These are phyloP conservation scores for Nicator chloris DNA, from an alignment of 2,113 vertebrate species.

Conservation along the genomic window DNA sequence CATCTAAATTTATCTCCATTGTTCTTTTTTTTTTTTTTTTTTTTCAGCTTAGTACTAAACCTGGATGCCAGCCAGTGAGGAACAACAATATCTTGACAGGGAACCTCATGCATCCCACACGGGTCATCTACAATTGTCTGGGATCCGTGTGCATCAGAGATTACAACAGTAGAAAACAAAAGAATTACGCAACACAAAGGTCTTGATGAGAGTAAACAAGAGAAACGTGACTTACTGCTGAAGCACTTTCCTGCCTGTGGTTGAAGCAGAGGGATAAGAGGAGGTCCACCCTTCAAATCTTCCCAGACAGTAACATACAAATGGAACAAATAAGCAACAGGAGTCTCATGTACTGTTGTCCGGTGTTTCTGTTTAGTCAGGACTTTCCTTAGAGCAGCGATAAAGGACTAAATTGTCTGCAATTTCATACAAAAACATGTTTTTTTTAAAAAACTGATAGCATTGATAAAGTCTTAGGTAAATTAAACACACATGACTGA, in stretches of 20 bases:
- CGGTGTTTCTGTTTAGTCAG: conserved; percentile 24
- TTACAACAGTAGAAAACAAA: conserved; percentile 74
- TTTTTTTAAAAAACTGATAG: neutral
- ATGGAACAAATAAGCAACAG: neutral
- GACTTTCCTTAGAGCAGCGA: conserved; percentile 4
- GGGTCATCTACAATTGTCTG: conserved; percentile 77
- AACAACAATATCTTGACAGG: conserved; percentile 83
- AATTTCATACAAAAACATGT: neutral
- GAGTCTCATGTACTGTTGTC: neutral
- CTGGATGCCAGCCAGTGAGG: conserved; percentile 76
- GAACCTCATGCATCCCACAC: conserved; percentile 64
- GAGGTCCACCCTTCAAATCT: conserved; percentile 28
- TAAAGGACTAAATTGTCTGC: neutral
- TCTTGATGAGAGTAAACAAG: conserved; percentile 72
- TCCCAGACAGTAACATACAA: conserved; percentile 7
- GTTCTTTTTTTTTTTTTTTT: conserved; percentile 69
- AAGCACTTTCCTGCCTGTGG: conserved; percentile 65
- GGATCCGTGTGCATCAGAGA: conserved; percentile 72
- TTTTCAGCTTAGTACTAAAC: conserved; percentile 68
- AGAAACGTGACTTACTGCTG: conserved; percentile 70
- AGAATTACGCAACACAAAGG: conserved; percentile 70
- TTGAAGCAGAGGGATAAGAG: conserved; percentile 34
- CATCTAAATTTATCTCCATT: conserved; percentile 92
- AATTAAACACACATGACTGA: neutral
- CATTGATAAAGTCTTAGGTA: neutral